Conservation (phyloP, 2,888 invertebrate species). For the Melieria omissa region DNA sequence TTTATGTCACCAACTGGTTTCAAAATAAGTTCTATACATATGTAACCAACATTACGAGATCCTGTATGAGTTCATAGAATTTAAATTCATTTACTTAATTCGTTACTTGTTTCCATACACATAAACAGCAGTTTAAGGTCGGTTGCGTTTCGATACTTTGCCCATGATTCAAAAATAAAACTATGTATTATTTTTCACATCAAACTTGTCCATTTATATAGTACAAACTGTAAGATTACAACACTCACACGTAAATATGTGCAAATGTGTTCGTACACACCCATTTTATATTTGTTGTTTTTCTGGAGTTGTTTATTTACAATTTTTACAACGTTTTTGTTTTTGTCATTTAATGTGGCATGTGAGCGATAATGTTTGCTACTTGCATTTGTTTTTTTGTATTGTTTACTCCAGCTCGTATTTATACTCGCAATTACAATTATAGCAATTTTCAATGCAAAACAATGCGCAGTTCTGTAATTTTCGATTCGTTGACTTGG, state of each 20-base stretch:
- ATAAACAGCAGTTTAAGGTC: constrained; percentile 35
- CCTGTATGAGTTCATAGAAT: too few species aligned
- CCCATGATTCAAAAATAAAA: background rate
- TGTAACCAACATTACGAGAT: too few species aligned
- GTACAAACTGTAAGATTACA: background rate
- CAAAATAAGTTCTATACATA: too few species aligned
- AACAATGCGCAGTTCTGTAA: background rate
- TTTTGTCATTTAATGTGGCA: background rate
- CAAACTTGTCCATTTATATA: too few species aligned
- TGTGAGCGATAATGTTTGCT: background rate
- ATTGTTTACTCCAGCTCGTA: too few species aligned
- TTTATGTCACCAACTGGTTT: too few species aligned
- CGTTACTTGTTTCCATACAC: too few species aligned
- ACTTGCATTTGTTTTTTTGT: background rate
- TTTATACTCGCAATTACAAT: background rate
- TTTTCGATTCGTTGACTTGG: background rate
- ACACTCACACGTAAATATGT: background rate
- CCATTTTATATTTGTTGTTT: background rate
- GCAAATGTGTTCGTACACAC: background rate
- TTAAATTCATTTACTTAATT: too few species aligned
- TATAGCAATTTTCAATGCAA: background rate
- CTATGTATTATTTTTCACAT: too few species aligned
- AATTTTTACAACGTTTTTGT: too few species aligned
- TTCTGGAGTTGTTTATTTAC: background rate
- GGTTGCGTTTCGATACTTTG: constrained; percentile 11